These are phyloP conservation scores for Anorthoa munda DNA, from an alignment of 2,888 invertebrate genomes.

Conservation along the genomic window DNA sequence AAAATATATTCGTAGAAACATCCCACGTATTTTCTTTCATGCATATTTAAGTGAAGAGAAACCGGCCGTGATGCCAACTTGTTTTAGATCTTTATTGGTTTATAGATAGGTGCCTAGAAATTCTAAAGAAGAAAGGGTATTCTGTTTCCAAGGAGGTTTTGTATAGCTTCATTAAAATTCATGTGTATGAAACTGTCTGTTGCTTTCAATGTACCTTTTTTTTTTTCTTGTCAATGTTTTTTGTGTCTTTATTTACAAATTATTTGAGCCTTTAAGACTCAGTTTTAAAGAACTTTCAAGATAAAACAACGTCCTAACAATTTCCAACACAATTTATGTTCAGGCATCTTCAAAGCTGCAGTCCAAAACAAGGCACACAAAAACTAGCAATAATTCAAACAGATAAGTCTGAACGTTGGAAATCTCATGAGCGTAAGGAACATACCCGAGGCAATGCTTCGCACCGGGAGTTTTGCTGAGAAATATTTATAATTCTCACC, in stretches of 20 bases:
- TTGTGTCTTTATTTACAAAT: no score
- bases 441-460: constrained; percentile 62
- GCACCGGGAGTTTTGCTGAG: constrained; percentile 67
- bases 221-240: background rate
- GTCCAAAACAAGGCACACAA: constrained; percentile 35
- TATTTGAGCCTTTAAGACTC: no score
- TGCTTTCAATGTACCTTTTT: background rate
- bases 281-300: background rate
- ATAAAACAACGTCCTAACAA: constrained; percentile 15
- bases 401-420: constrained; percentile 63
- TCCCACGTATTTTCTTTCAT: constrained; percentile 71
- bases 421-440: constrained; percentile 68
- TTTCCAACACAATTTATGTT: constrained; percentile 16
- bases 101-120: constrained; percentile 7
- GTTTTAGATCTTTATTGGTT: constrained; percentile 49
- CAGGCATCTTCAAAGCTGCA: constrained; percentile 12
- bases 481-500: constrained; percentile 77
- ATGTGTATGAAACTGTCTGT: constrained; percentile 4
- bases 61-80: constrained; percentile 62
- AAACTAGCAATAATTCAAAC: constrained; percentile 59
- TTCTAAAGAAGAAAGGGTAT: background rate
- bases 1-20: constrained; percentile 72
- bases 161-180: constrained; percentile 1
- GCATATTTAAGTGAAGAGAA: constrained; percentile 70
- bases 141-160: background rate